Conservation (phyloP, 2,797 vertebrate genomes). For the Pitangus sulphuratus region DNA sequence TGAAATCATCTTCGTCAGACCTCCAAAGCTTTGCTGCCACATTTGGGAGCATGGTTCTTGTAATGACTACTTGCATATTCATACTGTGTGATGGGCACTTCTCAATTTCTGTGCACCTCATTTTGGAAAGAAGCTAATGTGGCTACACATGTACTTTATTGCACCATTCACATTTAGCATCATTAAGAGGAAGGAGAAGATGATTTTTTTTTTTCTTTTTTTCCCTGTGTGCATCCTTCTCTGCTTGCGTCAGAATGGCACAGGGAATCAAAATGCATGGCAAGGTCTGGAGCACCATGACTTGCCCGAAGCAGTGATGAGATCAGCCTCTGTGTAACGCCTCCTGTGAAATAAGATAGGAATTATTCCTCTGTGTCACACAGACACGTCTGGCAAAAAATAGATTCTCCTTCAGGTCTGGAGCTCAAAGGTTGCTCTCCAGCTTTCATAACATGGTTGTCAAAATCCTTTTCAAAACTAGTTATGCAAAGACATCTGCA, state of each 20-base stretch:
- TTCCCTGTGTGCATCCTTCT: not conserved
- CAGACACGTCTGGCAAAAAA: not conserved
- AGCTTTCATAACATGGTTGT: not conserved
- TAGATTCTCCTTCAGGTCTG: not conserved
- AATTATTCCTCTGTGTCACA: not conserved
- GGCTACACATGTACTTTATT: constrained; percentile 41
- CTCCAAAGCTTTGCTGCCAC: constrained; percentile 59
- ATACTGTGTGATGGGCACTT: constrained; percentile 66
- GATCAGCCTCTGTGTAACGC: not conserved
- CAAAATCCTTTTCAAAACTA: not conserved
- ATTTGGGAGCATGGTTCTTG: constrained; percentile 66
- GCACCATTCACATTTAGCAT: constrained; percentile 36
- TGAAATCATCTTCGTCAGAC: constrained; percentile 72
- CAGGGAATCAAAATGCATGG: not conserved
- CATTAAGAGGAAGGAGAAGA: not conserved
- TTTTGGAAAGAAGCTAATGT: constrained; percentile 54
- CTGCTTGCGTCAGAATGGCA: not conserved
- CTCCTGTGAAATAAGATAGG: not conserved
- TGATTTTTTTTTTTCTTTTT: not conserved
- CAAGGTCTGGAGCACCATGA: not conserved
- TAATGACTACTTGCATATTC: constrained; percentile 70
- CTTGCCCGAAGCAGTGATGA: not conserved
- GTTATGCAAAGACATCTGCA: fast-evolving
- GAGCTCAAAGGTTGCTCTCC: not conserved
- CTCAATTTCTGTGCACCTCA: constrained; percentile 41